Percentiles rank a stretch among this genome's conserved stretches.
These are phyloP conservation scores for Nicator chloris DNA, from an alignment of 2,113 vertebrate species.

Conservation along the genomic window DNA sequence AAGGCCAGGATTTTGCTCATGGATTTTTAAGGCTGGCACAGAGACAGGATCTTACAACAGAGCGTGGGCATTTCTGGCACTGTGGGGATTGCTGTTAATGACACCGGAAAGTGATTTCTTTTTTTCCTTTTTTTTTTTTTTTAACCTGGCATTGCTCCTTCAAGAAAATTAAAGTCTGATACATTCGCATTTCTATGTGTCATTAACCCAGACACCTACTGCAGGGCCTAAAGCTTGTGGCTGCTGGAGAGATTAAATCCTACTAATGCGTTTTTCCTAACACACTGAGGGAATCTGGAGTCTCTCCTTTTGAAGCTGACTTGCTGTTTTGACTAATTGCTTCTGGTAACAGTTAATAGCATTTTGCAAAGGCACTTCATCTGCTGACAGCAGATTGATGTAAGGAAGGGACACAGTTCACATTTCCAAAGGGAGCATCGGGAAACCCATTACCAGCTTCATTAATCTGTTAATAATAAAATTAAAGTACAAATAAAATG, in stretches of 20 bases:
- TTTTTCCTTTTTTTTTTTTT: background rate
- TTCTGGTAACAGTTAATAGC: conserved; percentile 59
- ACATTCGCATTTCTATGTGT: conserved; percentile 12
- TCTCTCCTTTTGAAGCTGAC: conserved; percentile 8
- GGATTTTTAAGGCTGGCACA: background rate
- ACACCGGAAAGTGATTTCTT: background rate
- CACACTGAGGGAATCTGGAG: background rate
- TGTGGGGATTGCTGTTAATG: background rate
- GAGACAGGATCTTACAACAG: background rate
- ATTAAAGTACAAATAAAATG: conserved; percentile 67
- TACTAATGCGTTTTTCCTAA: background rate
- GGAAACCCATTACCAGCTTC: conserved; percentile 58
- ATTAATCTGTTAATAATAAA: conserved; percentile 67
- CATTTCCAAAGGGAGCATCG: conserved; percentile 44
- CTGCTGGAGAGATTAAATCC: conserved; percentile 38
- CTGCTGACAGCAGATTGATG: conserved; percentile 60
- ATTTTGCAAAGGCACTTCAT: conserved; percentile 51
- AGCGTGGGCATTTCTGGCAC: background rate
- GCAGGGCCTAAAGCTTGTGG: background rate
- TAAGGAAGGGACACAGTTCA: conserved; percentile 51
- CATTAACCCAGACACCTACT: conserved; percentile 24
- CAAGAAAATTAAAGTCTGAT: background rate
- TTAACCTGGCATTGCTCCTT: background rate
- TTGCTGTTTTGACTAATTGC: conserved; percentile 57
- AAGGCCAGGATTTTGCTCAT: background rate